Evolutionary conservation across 1,140 invertebrate genomes (phyloP).

Genomic region (Atta cephalotes): DNA sequence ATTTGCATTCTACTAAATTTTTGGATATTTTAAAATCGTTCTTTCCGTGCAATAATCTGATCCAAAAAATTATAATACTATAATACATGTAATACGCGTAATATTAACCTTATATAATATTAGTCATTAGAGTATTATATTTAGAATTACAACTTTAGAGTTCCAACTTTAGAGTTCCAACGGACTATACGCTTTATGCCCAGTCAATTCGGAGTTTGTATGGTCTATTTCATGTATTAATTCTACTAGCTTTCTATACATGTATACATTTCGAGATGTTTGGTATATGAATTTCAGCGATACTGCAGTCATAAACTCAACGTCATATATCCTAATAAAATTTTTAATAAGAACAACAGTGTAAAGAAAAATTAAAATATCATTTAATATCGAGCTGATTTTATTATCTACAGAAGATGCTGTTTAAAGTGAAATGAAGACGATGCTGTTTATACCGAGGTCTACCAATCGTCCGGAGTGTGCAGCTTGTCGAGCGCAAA

Average conservation of each 20-base stretch:
- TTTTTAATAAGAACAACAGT: background rate
- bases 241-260: conserved; percentile 9
- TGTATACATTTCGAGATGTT: conserved; percentile 15
- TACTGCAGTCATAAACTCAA: conserved; percentile 45
- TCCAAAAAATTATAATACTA: background rate
- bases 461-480: background rate
- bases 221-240: conserved; percentile 42
- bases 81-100: background rate
- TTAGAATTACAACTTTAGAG: conserved; percentile 36
- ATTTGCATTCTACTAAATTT: no score
- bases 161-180: conserved; percentile 36
- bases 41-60: background rate
- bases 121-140: background rate
- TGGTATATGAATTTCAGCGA: conserved; percentile 24
- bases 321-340: conserved; percentile 26
- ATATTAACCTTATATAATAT: conserved; percentile 14
- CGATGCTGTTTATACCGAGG: background rate
- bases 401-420: background rate
- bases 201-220: conserved; percentile 42
- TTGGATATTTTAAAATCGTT: no score
- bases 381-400: background rate
- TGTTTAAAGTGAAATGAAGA: background rate
- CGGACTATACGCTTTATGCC: conserved; percentile 11
- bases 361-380: background rate
- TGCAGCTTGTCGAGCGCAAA: conserved; percentile 10